Evolutionary conservation across 2,888 invertebrate species (phyloP), one percentile per base, ranked within the genome.

Genomic region (Geophilus truncorum): DNA sequence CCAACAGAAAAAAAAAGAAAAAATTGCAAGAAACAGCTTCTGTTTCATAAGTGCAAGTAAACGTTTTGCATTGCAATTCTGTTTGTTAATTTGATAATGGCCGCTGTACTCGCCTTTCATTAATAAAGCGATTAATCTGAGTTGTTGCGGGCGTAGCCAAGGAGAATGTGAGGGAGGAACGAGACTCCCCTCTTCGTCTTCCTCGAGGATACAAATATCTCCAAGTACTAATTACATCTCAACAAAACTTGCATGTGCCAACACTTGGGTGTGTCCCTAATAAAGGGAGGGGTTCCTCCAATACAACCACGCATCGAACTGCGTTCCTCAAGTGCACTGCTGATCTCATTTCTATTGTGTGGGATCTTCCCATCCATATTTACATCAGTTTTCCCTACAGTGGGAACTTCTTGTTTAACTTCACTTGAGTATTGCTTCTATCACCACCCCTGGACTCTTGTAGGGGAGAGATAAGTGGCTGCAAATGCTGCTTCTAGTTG

Each of bases 51-150:
- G n/a, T n/a, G n/a, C n/a, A 3, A 18, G 18, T 5, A 45, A 5
- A 15, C 45, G 5, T 15, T 12, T 45, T 45, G 18, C 25, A 62
- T 62, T 62, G 9, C 10, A 25, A 62, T 62, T 23, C 21, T 25
- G 9, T 62, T 62, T 62, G 25, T 25, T 62, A 25, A 62, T 25
- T 62, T 62, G 62, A 62, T 25, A 62, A 25, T 62, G 28, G 5
- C 7, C 15, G 62, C 15, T 62, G 10, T 25, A 12, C 25, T 62
- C 62, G 62, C 25, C 1, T 62, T 62, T 25, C 62, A 62, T 62
- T 62, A 62, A 62, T 62, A 23, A 62, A 62, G 62, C 62, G 23
- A 62, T 62, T 62, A 62, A 62, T 62, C 62, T 62, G 62, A 62
- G 28, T 45, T 45, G 45, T 45, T 62, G 25, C 28, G 15, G 62